These are phyloP conservation scores for Acinonyx jubatus DNA, from an alignment of 2,113 vertebrate species.

Conservation along the genomic window DNA sequence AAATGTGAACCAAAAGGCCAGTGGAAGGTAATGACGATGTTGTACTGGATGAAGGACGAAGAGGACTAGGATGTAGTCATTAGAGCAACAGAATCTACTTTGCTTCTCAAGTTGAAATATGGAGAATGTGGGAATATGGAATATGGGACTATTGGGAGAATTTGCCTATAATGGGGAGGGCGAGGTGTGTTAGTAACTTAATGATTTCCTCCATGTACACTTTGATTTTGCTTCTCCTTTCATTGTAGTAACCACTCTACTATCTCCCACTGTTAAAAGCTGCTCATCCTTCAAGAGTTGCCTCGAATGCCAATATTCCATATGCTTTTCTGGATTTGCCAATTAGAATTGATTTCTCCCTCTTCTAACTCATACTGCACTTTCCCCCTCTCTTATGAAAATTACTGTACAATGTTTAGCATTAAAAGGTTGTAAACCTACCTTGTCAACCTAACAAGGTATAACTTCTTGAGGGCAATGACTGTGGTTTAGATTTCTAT, in stretches of 20 bases:
- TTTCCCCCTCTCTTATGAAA: not conserved
- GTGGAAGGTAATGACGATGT: not conserved
- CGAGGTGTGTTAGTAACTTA: not conserved
- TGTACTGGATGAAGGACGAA: not conserved
- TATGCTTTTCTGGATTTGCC: not conserved
- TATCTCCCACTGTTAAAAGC: not conserved
- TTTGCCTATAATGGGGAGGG: not conserved
- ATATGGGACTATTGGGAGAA: not conserved
- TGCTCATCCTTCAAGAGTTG: not conserved
- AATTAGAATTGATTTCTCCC: not conserved
- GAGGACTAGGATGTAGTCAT: not conserved
- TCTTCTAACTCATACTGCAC: not conserved
- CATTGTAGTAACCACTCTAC: not conserved
- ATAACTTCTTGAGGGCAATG: not conserved
- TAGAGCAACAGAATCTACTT: not conserved
- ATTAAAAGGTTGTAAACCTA: not conserved
- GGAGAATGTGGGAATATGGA: not conserved
- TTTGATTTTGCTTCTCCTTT: not conserved
- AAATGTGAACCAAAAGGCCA: not conserved
- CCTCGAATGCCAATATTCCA: not conserved
- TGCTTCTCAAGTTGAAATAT: not conserved
- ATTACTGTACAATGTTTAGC: not conserved
- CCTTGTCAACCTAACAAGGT: not conserved
- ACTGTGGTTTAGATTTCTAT: not conserved
- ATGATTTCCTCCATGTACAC: not conserved